Conservation (phyloP, 2,113 vertebrate genomes). For the Anthoscopus minutus region DNA sequence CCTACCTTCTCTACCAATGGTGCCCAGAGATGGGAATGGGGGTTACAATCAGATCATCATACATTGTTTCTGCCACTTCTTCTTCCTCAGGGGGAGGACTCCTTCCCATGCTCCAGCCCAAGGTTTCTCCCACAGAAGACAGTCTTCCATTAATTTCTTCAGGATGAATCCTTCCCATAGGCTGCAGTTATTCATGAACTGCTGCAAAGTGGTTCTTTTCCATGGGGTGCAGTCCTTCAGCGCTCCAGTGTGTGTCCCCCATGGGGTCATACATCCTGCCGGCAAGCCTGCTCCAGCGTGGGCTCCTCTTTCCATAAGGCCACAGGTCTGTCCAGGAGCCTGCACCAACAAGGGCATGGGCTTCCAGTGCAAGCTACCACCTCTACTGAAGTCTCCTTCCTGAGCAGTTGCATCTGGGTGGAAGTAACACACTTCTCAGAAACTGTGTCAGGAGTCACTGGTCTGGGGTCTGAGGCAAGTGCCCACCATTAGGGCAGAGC, state of each 20-base stretch:
- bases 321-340: neutral
- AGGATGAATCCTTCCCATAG: neutral
- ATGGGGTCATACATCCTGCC: neutral
- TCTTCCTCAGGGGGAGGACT: neutral
- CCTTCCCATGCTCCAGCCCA: neutral
- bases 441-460: neutral
- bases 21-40: neutral
- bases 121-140: neutral
- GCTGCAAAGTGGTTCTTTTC: rapidly evolving
- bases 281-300: neutral
- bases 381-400: neutral
- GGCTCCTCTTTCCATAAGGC: neutral
- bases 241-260: neutral
- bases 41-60: neutral
- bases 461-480: neutral
- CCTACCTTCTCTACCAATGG: neutral
- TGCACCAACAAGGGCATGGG: neutral
- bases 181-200: neutral
- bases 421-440: neutral
- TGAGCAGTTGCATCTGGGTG: neutral
- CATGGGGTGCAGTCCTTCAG: neutral
- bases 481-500: neutral
- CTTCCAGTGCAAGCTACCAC: neutral
- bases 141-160: too few species aligned
- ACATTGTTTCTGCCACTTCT: neutral